A percentile compares a stretch with the other conserved stretches of the same genome.
Evolutionary conservation across 2,113 vertebrate genomes (phyloP).

Genomic region (Spermophilus dauricus): DNA sequence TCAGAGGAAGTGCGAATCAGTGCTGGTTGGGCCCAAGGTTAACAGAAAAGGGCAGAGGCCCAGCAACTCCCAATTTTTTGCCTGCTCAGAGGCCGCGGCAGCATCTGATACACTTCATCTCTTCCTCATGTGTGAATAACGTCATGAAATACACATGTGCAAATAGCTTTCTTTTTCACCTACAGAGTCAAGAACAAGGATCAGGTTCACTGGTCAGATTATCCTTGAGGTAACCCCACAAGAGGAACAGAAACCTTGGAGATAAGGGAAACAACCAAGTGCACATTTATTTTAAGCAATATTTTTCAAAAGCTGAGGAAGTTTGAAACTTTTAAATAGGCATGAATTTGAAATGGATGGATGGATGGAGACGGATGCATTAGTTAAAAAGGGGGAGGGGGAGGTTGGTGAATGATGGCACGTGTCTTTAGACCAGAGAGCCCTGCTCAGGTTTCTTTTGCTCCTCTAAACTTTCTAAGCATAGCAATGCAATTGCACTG

Average conservation of each 20-base stretch:
- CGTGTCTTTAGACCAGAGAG: not conserved
- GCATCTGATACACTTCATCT: not conserved
- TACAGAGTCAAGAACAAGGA: not conserved
- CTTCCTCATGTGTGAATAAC: not conserved
- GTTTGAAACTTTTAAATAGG: not conserved
- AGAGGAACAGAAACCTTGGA: not conserved
- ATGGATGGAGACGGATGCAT: too few species aligned
- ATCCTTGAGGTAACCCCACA: not conserved
- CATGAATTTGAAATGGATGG: not conserved
- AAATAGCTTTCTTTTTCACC: not conserved
- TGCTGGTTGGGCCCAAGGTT: not conserved
- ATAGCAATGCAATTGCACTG: too few species aligned
- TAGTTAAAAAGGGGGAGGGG: not conserved
- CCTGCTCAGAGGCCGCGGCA: not conserved
- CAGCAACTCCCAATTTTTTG: not conserved
- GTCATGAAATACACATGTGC: not conserved
- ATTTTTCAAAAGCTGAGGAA: conserved; percentile 48
- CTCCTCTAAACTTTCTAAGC: not conserved
- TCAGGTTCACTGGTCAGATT: not conserved
- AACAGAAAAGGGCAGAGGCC: not conserved
- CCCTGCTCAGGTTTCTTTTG: not conserved
- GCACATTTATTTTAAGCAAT: conserved; percentile 8
- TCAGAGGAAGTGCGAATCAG: not conserved
- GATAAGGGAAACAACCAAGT: not conserved
- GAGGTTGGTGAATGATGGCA: not conserved